Percentiles rank a stretch among this genome's conserved stretches.
phyloP scores from a whole-genome alignment of 2,888 invertebrate species.

The Cecidostiba fungosa region DNA sequence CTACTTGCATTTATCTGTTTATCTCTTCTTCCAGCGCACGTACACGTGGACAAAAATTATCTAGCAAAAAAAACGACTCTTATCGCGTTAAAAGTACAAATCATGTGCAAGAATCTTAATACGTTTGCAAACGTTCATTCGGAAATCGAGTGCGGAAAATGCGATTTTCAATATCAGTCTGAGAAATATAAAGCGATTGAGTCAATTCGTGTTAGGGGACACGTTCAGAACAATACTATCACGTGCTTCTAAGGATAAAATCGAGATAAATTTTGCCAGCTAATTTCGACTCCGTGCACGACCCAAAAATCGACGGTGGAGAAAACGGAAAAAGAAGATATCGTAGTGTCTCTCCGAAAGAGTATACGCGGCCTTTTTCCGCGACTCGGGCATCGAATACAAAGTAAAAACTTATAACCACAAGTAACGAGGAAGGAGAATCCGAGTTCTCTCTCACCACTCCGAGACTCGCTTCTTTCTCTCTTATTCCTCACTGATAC shows the following conservation, averaged over 20 bases:
- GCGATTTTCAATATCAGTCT: neutral
- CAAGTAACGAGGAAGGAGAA: constrained; percentile 55
- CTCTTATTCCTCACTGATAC: constrained; percentile 17
- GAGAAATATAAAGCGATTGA: neutral
- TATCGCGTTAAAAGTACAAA: constrained; percentile 3
- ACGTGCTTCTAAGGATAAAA: constrained; percentile 3
- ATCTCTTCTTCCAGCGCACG: constrained; percentile 28
- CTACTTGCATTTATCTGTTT: constrained; percentile 50
- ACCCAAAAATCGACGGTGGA: neutral
- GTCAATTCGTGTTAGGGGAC: neutral
- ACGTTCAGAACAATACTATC: neutral
- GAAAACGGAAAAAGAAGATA: constrained; percentile 46
- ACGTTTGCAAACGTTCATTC: neutral
- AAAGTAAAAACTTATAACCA: constrained; percentile 10
- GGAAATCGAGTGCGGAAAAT: neutral
- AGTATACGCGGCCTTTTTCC: constrained; percentile 3
- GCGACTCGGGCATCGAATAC: constrained; percentile 19
- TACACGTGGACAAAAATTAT: constrained; percentile 45
- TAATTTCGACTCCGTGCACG: constrained; percentile 45
- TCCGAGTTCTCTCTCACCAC: constrained; percentile 70
- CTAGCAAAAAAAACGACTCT: constrained; percentile 37
- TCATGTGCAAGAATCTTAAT: constrained; percentile 12
- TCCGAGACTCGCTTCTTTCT: constrained; percentile 62
- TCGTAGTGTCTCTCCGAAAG: neutral
- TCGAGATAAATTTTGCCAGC: constrained; percentile 36